A percentile compares a stretch with the other conserved stretches of the same genome.
These are phyloP conservation scores for Bactericera cockerelli DNA, from an alignment of 1,140 invertebrate species.

Conservation along the genomic window DNA sequence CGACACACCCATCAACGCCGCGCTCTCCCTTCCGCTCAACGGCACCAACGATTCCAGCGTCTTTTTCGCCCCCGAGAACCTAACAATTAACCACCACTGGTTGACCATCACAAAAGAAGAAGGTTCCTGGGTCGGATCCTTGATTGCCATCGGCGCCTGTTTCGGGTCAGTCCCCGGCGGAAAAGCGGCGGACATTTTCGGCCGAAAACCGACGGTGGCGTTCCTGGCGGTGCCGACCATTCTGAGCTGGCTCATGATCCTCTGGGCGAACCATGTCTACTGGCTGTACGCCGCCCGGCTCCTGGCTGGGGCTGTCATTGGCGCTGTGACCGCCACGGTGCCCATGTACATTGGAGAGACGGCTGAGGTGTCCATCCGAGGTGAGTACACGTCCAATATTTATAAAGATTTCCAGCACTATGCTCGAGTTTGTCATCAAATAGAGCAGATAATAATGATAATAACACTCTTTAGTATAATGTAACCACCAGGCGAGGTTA, in stretches of 20 bases:
- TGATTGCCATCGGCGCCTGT: constrained; percentile 20
- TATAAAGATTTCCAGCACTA: no score
- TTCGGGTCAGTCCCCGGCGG: constrained; percentile 41
- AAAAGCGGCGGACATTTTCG: constrained; percentile 43
- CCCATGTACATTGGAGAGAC: constrained; percentile 23
- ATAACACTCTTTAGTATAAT: no score
- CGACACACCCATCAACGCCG: constrained; percentile 38
- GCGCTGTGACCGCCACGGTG: constrained; percentile 27
- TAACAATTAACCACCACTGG: constrained; percentile 35
- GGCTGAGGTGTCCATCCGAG: constrained; percentile 24
- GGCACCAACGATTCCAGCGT: constrained; percentile 57
- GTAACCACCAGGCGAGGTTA: no score
- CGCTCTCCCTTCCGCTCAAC: constrained; percentile 66
- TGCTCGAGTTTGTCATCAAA: no score
- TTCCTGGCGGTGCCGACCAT: constrained; percentile 20
- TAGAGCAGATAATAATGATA: no score
- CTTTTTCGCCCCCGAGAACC: constrained; percentile 59
- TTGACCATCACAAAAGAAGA: constrained; percentile 13
- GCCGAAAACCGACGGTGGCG: constrained; percentile 33
- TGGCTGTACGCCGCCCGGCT: constrained; percentile 55
- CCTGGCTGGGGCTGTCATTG: constrained; percentile 40
- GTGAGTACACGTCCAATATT: constrained; percentile 53
- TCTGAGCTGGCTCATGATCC: constrained; percentile 48
- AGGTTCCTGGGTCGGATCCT: constrained; percentile 19
- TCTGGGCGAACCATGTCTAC: constrained; percentile 39